Conservation (phyloP, 2,113 vertebrate genomes). For the Ahaetulla prasina region DNA sequence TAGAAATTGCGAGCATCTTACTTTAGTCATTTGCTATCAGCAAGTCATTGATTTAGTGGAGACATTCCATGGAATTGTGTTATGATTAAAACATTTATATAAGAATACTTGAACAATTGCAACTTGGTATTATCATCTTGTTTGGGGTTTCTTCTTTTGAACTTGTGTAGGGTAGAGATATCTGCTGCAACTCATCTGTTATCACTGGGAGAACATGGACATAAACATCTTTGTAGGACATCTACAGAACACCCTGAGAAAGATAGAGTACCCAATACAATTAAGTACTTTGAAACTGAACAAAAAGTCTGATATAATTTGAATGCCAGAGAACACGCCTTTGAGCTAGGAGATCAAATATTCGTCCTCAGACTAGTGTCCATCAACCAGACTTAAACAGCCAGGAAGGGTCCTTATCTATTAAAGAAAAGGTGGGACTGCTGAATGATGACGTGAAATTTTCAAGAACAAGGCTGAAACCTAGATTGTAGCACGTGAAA, state of each 20-base stretch:
- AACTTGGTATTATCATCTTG: neutral
- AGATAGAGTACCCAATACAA: neutral
- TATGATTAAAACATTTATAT: neutral
- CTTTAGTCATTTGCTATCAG: neutral
- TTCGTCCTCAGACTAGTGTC: neutral
- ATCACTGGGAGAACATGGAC: neutral
- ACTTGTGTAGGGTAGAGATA: neutral
- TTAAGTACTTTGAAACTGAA: neutral
- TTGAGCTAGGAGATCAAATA: neutral
- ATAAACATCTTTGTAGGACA: neutral
- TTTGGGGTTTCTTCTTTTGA: neutral
- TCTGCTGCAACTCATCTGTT: neutral
- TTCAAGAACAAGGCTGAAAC: neutral
- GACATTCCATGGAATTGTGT: neutral
- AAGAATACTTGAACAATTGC: neutral
- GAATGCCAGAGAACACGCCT: neutral
- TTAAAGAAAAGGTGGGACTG: neutral
- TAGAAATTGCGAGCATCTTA: neutral
- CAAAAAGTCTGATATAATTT: neutral
- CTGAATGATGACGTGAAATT: neutral
- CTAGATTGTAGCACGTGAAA: neutral
- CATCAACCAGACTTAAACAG: neutral
- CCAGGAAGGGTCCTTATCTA: neutral
- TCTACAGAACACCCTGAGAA: neutral
- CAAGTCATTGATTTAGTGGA: neutral